Evolutionary conservation across 2,113 vertebrate genomes (phyloP), one percentile per base, ranked within the genome.

Genomic region (Laterallus jamaicensis): DNA sequence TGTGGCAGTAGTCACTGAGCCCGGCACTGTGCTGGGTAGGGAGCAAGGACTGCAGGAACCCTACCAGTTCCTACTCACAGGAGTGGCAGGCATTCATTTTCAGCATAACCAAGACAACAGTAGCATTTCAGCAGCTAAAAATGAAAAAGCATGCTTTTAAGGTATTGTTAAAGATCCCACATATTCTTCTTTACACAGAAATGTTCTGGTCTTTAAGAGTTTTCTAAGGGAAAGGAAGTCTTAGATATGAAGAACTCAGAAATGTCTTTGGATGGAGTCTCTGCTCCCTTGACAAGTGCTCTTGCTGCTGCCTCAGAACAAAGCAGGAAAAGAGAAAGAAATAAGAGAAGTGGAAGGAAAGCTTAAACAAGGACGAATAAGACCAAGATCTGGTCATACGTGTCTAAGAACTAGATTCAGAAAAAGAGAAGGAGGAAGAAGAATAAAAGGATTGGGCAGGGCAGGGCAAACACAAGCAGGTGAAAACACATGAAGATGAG

Each of bases 71-170:
- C 37, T 49, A 85, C 11, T 8, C 66, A 52, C 0, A 2, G 66
- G 21, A 87, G 58, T 4, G 9, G 59, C 55, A 86, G 52, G 40
- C 54, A 63, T 24, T 76, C 19, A 59, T 74, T 85, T 87, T 67
- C 40, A 86, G 63, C 1, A 1, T 19, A 88, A 70, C 58, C 49
- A 73, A 93, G n/a, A 84, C 56, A 37, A 73, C 56, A 82, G 82
- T 88, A 94, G 86, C 79, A 79, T 86, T 90, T 95, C 66, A 96
- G 93, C 54, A 71, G 92, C 14, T 88, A 81, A 80, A 94, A 90
- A 40, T 11, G 9, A 25, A 87, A 86, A 88, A 80, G 24, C 19
- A 88, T 47, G 24, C 39, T 84, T 86, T 83, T 84, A 84, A 93
- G 83, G 74, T 24, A 49, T 0, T 37, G 56, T 47, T 92, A 86